Percentiles rank a stretch among this genome's conserved stretches.
phyloP scores from a whole-genome alignment of 2,888 invertebrate genomes.

The Caprella mutica region DNA sequence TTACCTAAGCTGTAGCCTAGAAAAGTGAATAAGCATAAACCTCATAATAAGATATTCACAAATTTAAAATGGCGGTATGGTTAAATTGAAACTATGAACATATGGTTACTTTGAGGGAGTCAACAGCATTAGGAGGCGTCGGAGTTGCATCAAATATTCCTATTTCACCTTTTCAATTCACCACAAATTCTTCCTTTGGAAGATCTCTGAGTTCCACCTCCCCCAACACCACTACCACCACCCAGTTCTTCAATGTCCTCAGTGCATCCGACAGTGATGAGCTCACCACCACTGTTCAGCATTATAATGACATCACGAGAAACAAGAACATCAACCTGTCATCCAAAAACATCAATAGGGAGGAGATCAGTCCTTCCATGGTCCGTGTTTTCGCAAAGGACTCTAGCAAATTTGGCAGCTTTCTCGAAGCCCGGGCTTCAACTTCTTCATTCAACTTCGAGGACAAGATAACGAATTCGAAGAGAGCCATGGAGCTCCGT shows the following conservation, averaged over 20 bases:
- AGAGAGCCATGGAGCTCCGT: neutral
- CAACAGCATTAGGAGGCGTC: too few relatives aligned
- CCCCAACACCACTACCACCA: too few relatives aligned
- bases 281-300: constrained; percentile 11
- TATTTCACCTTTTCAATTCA: too few relatives aligned
- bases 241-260: constrained; percentile 9
- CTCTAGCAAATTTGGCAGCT: constrained; percentile 4
- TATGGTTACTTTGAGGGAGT: too few relatives aligned
- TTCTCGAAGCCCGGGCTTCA: neutral
- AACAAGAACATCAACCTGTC: constrained; percentile 5
- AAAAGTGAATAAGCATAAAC: too few relatives aligned
- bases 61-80: too few relatives aligned
- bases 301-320: constrained; percentile 10
- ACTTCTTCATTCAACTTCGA: neutral
- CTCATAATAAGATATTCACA: too few relatives aligned
- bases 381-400: constrained; percentile 6
- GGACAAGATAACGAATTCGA: constrained; percentile 8
- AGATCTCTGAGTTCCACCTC: too few relatives aligned
- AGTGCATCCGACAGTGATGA: constrained; percentile 1
- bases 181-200: too few relatives aligned
- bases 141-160: too few relatives aligned
- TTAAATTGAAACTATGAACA: too few relatives aligned
- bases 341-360: constrained; percentile 2
- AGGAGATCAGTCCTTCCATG: neutral
- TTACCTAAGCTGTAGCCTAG: too few relatives aligned